Evolutionary conservation across 2,113 vertebrate genomes (phyloP).

Genomic region (Anser cygnoides): DNA sequence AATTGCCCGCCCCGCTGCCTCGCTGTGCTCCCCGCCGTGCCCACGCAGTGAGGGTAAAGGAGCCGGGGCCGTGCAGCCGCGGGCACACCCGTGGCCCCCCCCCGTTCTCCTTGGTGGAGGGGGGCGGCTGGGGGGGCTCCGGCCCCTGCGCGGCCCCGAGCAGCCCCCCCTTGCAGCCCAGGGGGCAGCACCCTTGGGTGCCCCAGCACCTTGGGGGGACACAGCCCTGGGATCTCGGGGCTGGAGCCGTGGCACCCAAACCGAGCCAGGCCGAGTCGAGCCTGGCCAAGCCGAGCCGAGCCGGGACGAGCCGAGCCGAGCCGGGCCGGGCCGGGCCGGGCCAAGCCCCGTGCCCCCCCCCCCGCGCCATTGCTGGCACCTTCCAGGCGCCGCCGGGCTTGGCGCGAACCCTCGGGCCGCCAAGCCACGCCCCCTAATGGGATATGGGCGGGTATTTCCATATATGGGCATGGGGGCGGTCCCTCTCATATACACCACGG

Average conservation of each 20-base stretch:
- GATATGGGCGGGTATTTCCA: accelerated
- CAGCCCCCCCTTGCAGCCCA: neutral
- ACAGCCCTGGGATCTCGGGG: neutral
- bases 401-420: accelerated
- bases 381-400: neutral
- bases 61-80: neutral
- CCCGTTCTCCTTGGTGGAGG: neutral
- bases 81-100: neutral
- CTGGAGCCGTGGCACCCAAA: no score
- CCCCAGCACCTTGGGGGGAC: no score
- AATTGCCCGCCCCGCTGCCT: neutral
- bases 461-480: accelerated
- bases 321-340: no score
- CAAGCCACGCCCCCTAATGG: accelerated
- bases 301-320: accelerated
- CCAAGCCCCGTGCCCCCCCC: accelerated
- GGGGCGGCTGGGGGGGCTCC: neutral
- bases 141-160: accelerated
- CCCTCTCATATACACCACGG: accelerated
- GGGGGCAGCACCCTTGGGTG: neutral
- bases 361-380: accelerated
- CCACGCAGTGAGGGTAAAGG: accelerated
- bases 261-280: no score
- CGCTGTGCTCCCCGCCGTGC: accelerated
- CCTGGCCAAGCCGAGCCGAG: no score